Conservation (phyloP, 1,140 invertebrate genomes). For the Sweltsa coloradensis region DNA sequence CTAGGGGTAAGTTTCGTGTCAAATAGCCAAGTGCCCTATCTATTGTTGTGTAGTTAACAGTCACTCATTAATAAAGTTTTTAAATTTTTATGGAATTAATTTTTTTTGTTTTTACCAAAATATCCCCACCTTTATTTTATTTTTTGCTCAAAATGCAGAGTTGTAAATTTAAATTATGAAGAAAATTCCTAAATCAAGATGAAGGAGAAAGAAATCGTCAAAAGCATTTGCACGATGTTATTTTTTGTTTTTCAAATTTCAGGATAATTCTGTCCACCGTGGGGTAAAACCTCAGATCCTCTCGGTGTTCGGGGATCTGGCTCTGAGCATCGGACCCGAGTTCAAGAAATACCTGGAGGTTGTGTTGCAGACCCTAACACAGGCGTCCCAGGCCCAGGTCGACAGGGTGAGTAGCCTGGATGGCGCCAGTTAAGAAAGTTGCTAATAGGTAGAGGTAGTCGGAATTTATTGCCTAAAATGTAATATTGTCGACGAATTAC, state of each 20-base stretch:
- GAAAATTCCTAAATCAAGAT: no score
- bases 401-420: no score
- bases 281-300: constrained; percentile 93
- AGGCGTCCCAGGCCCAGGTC: constrained; percentile 85
- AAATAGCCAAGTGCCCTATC: no score
- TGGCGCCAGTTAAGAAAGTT: no score
- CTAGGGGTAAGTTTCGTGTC: constrained; percentile 49
- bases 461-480: no score
- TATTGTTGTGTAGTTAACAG: background rate
- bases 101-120: background rate
- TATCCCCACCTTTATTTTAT: no score
- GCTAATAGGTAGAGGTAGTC: no score
- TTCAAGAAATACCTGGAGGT: constrained; percentile 90
- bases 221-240: no score
- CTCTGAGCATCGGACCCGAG: constrained; percentile 79
- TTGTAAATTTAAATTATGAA: no score
- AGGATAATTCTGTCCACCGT: constrained; percentile 73
- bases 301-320: constrained; percentile 92
- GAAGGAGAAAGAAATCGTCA: no score
- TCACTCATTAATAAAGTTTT: background rate
- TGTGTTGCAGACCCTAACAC: constrained; percentile 78
- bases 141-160: no score
- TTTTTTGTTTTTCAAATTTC: constrained; percentile 18
- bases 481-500: no score
- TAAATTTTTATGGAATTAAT: background rate